Evolutionary conservation across 2,888 invertebrate genomes (phyloP).

Genomic region (Halictus quadricinctus): DNA sequence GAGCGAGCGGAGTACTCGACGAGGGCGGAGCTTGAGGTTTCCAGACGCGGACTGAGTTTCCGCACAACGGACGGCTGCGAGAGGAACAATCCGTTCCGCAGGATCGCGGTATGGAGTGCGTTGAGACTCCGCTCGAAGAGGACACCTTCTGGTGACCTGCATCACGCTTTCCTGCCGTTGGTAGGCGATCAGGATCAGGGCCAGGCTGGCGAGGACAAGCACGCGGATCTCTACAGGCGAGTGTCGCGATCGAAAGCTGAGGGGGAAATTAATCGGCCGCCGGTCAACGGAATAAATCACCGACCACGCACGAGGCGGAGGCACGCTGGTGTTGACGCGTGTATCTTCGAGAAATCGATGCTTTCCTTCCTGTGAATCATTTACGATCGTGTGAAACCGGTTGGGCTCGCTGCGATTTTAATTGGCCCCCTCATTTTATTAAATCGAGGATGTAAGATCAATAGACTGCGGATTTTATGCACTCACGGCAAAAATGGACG

Average conservation of each 20-base stretch:
- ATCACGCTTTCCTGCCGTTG: conserved; percentile 92
- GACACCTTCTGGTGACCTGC: conserved; percentile 79
- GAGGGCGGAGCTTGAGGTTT: conserved; percentile 79
- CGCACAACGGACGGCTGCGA: conserved; percentile 76
- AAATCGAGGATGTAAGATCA: not conserved
- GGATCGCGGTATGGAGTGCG: conserved; percentile 97
- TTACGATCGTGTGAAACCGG: not conserved
- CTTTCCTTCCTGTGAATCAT: not conserved
- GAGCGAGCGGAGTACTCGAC: conserved; percentile 74
- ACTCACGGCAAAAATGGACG: no score
- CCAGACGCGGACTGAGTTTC: conserved; percentile 78
- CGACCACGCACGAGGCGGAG: not conserved
- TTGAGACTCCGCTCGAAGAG: conserved; percentile 86
- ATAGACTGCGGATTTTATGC: not conserved
- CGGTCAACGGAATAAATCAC: not conserved
- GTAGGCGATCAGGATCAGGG: conserved; percentile 81
- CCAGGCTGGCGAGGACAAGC: conserved; percentile 84
- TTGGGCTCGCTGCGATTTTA: not conserved
- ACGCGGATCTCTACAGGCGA: conserved; percentile 82
- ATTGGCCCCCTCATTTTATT: not conserved
- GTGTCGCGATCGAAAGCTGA: conserved; percentile 30
- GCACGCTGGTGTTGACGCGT: not conserved
- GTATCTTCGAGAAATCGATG: not conserved
- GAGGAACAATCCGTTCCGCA: conserved; percentile 91
- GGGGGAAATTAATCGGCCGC: conserved; percentile 22